phyloP scores from a whole-genome alignment of 2,888 invertebrate genomes.

The Platycnemis pennipes region DNA sequence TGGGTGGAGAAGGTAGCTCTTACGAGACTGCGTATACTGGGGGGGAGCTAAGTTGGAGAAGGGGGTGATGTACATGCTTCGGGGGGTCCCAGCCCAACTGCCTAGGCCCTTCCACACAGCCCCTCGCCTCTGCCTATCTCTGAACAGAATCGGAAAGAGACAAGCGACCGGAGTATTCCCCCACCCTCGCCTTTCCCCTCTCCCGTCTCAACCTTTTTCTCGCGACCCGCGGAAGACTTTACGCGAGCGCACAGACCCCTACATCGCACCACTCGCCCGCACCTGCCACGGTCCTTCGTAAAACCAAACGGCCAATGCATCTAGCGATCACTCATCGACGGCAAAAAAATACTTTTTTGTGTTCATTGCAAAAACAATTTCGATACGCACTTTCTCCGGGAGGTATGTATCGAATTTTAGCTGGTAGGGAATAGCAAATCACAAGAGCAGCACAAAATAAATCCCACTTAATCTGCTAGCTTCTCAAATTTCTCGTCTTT shows the following conservation, averaged over 20 bases:
- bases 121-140: background rate
- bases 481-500: background rate
- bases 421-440: background rate
- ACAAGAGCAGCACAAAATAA: background rate
- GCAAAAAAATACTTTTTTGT: too few relatives aligned
- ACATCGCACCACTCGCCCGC: background rate
- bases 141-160: background rate
- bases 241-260: background rate
- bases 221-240: background rate
- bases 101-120: background rate
- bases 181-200: background rate
- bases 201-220: background rate
- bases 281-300: background rate
- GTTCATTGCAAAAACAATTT: background rate
- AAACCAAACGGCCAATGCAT: constrained; percentile 3
- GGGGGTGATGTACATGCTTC: background rate
- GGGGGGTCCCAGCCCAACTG: background rate
- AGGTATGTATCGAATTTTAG: too few relatives aligned
- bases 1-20: background rate
- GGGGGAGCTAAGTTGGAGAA: background rate
- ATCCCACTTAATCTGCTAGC: background rate
- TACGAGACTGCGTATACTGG: background rate
- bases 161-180: background rate
- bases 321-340: background rate
- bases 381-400: background rate